Evolutionary conservation across 2,888 invertebrate genomes (phyloP), one percentile per base, ranked within the genome.

Genomic region (Lasioglossum figueresi): DNA sequence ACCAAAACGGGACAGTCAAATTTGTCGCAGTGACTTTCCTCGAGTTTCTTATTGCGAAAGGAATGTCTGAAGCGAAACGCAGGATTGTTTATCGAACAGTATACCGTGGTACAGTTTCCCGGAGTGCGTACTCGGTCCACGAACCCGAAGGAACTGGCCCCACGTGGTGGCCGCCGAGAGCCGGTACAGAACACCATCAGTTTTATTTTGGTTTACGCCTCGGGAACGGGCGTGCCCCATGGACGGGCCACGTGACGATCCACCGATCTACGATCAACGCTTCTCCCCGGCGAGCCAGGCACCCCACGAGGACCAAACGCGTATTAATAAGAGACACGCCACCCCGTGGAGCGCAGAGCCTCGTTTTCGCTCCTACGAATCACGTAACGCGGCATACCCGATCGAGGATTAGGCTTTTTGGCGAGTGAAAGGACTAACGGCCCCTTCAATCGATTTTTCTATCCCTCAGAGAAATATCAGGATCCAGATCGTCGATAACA

Each of bases 91-190:
- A 16, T 63, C 31, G 14, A 27, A 31, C 5, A 16, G 59, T 31
- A 16, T 27, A 6, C 5, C 59, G 59, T 6, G 5, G 6, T 27
- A 31, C 6, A 27, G 27, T 63, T 63, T 63, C 59, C 27, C 16
- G 59, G 40, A 56, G 45, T 45, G 71, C 40, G 34, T n/a, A 48
- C 73, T 76, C 75, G 77, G 68, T 59, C 59, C 31, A 75, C 79
- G 76, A 56, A 52, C 86, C 74, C 37, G n/a, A 45, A 76, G 78
- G 40, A 82, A 86, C 86, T 86, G 82, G 56, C 76, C 85, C 83
- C 88, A 86, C 89, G 91, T 88, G 90, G 79, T 40, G 83, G 81
- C 81, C 82, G 83, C 70, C 79, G 56, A 31, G 76, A 72, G n/a
- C 16, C 63, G 4, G 63, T 66, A 40, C 76, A 75, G 71, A 83